phyloP scores from a whole-genome alignment of 2,797 vertebrate genomes.

The Paedocypris micromegethes region DNA sequence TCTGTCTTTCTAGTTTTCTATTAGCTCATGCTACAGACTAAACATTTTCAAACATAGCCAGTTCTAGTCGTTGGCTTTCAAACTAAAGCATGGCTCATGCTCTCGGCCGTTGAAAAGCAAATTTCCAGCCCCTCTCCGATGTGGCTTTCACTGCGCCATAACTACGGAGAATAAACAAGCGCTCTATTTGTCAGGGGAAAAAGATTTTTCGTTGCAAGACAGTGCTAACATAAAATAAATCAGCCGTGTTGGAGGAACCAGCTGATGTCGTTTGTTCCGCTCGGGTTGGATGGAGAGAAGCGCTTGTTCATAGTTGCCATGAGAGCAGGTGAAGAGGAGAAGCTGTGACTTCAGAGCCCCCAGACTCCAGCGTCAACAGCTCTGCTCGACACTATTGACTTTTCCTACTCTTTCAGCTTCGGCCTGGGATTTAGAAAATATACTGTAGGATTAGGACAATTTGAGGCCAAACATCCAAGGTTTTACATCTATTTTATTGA shows the following conservation, averaged over 20 bases:
- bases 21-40: slow-evolving; percentile 41
- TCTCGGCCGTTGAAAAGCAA: slow-evolving; percentile 30
- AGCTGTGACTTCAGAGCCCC: slow-evolving; percentile 55
- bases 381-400: slow-evolving; percentile 28
- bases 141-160: slow-evolving; percentile 38
- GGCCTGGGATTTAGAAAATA: not conserved
- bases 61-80: slow-evolving; percentile 33
- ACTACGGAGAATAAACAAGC: slow-evolving; percentile 42
- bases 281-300: slow-evolving; percentile 39
- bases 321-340: slow-evolving; percentile 41
- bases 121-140: slow-evolving; percentile 37
- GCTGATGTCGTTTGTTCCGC: slow-evolving; percentile 58
- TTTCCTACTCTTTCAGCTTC: slow-evolving; percentile 21
- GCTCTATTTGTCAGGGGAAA: slow-evolving; percentile 26
- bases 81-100: slow-evolving; percentile 26
- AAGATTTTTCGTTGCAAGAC: slow-evolving; percentile 28
- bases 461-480: too few relatives aligned
- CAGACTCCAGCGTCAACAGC: slow-evolving; percentile 48
- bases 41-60: slow-evolving; percentile 43
- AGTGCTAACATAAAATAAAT: slow-evolving; percentile 28
- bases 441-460: not conserved
- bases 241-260: slow-evolving; percentile 31
- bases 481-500: not conserved
- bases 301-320: slow-evolving; percentile 40
- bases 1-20: slow-evolving; percentile 44